phyloP scores from a whole-genome alignment of 1,140 invertebrate species.

The Helicorthomorpha holstii region DNA sequence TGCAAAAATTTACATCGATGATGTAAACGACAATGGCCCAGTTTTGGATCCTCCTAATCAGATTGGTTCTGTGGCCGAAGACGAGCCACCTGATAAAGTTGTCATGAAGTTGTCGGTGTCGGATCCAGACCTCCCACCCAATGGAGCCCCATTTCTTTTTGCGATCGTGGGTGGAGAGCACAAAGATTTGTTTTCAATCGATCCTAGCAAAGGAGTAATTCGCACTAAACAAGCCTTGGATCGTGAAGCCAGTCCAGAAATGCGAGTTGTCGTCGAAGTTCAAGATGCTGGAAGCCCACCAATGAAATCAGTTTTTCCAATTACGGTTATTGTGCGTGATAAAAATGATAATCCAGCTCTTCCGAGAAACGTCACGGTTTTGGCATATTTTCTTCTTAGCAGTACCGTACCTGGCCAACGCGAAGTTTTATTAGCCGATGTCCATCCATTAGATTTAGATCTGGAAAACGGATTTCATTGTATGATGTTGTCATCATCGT shows the following conservation, averaged over 20 bases:
- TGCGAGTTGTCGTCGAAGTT: slow-evolving; percentile 62
- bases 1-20: slow-evolving; percentile 54
- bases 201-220: slow-evolving; percentile 59
- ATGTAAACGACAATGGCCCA: slow-evolving; percentile 89
- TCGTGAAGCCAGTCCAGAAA: slow-evolving; percentile 53
- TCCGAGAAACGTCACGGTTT: slow-evolving; percentile 57
- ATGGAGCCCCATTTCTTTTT: slow-evolving; percentile 77
- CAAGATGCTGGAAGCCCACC: slow-evolving; percentile 71
- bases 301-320: slow-evolving; percentile 55
- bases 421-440: slow-evolving; percentile 51
- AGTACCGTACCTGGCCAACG: not conserved
- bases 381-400: slow-evolving; percentile 53
- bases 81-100: slow-evolving; percentile 63
- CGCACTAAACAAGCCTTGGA: slow-evolving; percentile 61
- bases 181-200: slow-evolving; percentile 52
- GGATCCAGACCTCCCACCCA: slow-evolving; percentile 79
- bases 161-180: slow-evolving; percentile 56
- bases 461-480: slow-evolving; percentile 72
- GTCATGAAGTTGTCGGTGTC: slow-evolving; percentile 67
- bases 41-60: slow-evolving; percentile 51
- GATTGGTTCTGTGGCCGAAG: slow-evolving; percentile 64
- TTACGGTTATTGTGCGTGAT: slow-evolving; percentile 63
- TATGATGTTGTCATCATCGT: slow-evolving; percentile 40
- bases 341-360: slow-evolving; percentile 82
- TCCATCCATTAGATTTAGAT: slow-evolving; percentile 80